Evolutionary conservation across 2,888 invertebrate genomes (phyloP), one percentile per base, ranked within the genome.

Genomic region (Drosophila rubida): DNA sequence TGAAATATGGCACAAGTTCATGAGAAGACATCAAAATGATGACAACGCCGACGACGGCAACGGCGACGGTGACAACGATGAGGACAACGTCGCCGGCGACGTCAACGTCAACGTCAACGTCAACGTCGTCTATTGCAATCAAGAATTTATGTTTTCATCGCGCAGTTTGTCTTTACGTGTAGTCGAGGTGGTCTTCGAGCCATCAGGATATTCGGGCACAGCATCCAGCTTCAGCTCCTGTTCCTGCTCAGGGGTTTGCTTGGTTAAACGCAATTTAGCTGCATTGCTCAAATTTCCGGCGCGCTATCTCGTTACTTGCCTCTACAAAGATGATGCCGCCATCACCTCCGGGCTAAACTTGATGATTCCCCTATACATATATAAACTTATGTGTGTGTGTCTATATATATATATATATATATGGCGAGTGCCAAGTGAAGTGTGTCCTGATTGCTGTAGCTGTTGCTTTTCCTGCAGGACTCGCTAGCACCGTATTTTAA

Each of bases 191-290:
- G 51, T 59, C 44, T 7, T 23, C 41, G 14, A 35, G 48, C 49
- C 58, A 45, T 39, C 58, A 49, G 50, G 64, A 27, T 41, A 37
- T 42, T 54, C 46, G 39, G 32, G 13, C 14, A 19, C n/a, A 23
- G n/a, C 16, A 3, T 16, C 32, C 32, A 32, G 30, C 30, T 32
- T 4, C 30, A n/a, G 30, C 30, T 32, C n/a, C 7, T 9, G 35
- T 4, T 7, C 6, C 13, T 23, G 37, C 5, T 32, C 30, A 41
- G 48, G 63, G 41, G 62, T 64, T 78, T 75, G 70, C 85, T 84
- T 84, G 78, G 86, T 75, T 83, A 77, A 87, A 87, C 86, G 82
- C 86, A 83, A 87, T 85, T 82, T 86, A 71, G 88, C 70, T 84
- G 83, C 88, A 84, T 78, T 80, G 86, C 75, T 84, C 80, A 72